Evolutionary conservation across 2,113 vertebrate genomes (phyloP), one percentile per base, ranked within the genome.

Genomic region (Nannobrachium achirus): DNA sequence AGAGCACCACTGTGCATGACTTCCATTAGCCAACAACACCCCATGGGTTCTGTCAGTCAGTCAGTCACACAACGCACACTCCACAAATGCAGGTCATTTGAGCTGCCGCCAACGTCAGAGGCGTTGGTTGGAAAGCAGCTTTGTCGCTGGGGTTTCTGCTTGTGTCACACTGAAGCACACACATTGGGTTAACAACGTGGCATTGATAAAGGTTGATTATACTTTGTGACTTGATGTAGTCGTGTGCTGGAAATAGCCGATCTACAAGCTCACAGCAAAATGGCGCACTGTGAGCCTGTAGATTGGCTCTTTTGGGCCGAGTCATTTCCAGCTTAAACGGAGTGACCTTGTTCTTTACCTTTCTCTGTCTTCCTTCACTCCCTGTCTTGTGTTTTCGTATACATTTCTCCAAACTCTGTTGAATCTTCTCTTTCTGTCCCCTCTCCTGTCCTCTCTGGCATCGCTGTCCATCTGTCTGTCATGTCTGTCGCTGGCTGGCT

Each of bases 401-500:
- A 76, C 73, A 57, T 78, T 40, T 55, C 61, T 85, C 73, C 75
- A 79, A 63, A 58, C 83, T 88, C 81, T 83, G 81, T 41, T 81
- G 61, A 79, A 62, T 77, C 61, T 86, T 61, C 19, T 86, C 71
- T 91, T 66, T 78, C 25, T 33, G 25, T 33, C 25, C 3, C 66
- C 64, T 70, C 79, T 56, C 82, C 71, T 87, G 57, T 90, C 85
- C 72, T 81, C 81, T 89, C 84, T 69, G 82, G 79, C 76, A 48
- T 76, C 59, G 63, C 80, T 81, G 80, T 89, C 61, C 75, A 78
- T 86, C 52, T 80, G 84, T 91, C 72, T 58, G 82, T 88, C 74
- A 41, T 40, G 57, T 89, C 55, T 80, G 70, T 78, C 58, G 10
- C 9, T 33, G 11, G 60, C 39, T 56, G 59, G 61, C 42, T 68